A percentile compares a stretch with the other conserved stretches of the same genome.
These are phyloP conservation scores for Microctonus brassicae DNA, from an alignment of 2,888 invertebrate species.

Conservation along the genomic window DNA sequence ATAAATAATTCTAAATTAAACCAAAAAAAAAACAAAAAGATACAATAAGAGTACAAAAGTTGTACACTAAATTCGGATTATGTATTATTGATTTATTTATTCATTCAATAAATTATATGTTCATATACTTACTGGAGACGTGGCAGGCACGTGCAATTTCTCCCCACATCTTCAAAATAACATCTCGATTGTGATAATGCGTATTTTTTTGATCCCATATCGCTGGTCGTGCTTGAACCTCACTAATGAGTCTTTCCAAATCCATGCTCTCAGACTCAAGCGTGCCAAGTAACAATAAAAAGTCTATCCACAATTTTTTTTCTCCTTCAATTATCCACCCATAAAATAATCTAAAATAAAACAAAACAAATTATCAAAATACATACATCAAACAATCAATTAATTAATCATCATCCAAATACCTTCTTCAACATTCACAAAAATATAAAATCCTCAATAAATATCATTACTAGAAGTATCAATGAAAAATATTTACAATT, in stretches of 20 bases:
- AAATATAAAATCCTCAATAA: too few relatives aligned
- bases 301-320: neutral
- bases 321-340: constrained; percentile 15
- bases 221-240: constrained; percentile 58
- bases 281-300: neutral
- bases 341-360: too few relatives aligned
- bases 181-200: constrained; percentile 60
- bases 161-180: constrained; percentile 59
- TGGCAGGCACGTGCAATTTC: constrained; percentile 59
- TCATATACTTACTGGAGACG: constrained; percentile 56
- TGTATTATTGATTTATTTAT: too few relatives aligned
- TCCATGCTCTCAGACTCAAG: constrained; percentile 49
- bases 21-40: neutral
- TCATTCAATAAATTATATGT: neutral
- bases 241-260: constrained; percentile 57
- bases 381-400: neutral
- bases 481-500: too few relatives aligned
- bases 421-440: too few relatives aligned
- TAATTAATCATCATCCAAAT: too few relatives aligned
- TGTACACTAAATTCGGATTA: neutral
- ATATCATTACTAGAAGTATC: too few relatives aligned
- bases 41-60: too few relatives aligned
- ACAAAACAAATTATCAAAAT: too few relatives aligned
- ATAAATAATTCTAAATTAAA: neutral
- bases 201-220: constrained; percentile 62